Base-by-base conservation (phyloP, 53 echinoderm and acorn worm species). In the Stichopus horrens region DNA sequence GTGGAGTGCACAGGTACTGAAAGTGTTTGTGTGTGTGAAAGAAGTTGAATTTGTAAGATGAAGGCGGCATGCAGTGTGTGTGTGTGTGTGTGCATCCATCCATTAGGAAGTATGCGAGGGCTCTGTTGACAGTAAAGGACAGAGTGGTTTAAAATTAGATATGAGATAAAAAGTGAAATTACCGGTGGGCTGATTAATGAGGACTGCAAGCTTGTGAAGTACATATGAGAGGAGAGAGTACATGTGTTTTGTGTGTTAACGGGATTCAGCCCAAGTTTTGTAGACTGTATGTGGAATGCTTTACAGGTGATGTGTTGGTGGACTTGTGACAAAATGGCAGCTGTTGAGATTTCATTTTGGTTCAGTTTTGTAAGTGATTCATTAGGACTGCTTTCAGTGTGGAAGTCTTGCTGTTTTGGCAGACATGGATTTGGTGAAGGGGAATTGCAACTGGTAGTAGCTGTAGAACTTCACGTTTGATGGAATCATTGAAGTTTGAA, bases 171-270 rank as follows among this genome's bases (percentile, higher is more conserved):
- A 58, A 81, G 81, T 81, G 58, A 57, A 81, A 81, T 56, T 56
- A 81, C 57, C 56, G 58, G 52, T 57, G 58, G 58, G 18, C 81
- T 81, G 81, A 81, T 81, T 81, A 81, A 81, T 81, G 81, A 81
- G 81, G 19, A 20, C 58, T 81, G 19, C 54, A 53, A 79, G 55
- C 9, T 75, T 16, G 75, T 79, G 79, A 79, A 79, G 79, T 79
- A 79, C 79, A 79, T 6, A 16, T 4, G 63, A 63, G 63, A 71
- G 14, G 19, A 20, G 6, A 71, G 71, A n/a, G 71, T 18, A 71
- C n/a, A 37, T 37, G 37, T 37, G 37, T 37, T 37, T 37, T 37
- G 37, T 37, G 37, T 37, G 37, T 37, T 37, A 37, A 37, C 37
- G 37, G 37, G 37, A 37, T 37, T 37, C 37, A 37, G 37, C 37